Evolutionary conservation across 2,888 invertebrate genomes (phyloP), one percentile per base, ranked within the genome.

Genomic region (Drosophila sordidula): DNA sequence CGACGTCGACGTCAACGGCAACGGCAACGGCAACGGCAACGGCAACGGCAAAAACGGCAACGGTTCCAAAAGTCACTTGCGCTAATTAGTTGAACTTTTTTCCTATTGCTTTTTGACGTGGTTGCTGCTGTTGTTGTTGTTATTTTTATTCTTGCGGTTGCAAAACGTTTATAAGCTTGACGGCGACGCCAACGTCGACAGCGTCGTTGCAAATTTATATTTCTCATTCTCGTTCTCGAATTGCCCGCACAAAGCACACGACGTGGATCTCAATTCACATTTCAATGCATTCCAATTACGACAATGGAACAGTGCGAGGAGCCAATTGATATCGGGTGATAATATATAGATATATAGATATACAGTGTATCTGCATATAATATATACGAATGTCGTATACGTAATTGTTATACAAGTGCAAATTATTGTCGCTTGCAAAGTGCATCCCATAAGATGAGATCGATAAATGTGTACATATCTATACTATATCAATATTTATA

Each of bases 61-160:
- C 78, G 73, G 57, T 77, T 75, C 75, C 85, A 85, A 82, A 85
- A 85, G 85, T 85, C 85, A 77, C 82, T 85, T 79, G 82, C 68
- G 85, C 79, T 75, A 75, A 75, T 75, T 75, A 75, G 75, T 71
- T 67, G 63, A 75, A 75, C 76, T 70, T 72, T 75, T 67, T 70
- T 41, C 36, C 22, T 65, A 57, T 56, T 65, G 66, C 52, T 49
- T 49, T 51, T 29, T 26, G 32, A 12, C 16, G 18, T 26, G 44
- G 6, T 18, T 55, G 44, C 42, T 57, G 55, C 22, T 50, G 16
- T 62, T 63, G 57, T 36, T 54, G 44, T 51, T 57, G 26, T 57
- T 65, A 50, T 36, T 68, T 47, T 39, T 66, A 39, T 59, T 56
- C 47, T 75, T 75, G 84, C 70, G 73, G 75, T 83, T 80, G 78